These are phyloP conservation scores for Melanophora roralis DNA, from an alignment of 2,888 invertebrate genomes.

Conservation along the genomic window DNA sequence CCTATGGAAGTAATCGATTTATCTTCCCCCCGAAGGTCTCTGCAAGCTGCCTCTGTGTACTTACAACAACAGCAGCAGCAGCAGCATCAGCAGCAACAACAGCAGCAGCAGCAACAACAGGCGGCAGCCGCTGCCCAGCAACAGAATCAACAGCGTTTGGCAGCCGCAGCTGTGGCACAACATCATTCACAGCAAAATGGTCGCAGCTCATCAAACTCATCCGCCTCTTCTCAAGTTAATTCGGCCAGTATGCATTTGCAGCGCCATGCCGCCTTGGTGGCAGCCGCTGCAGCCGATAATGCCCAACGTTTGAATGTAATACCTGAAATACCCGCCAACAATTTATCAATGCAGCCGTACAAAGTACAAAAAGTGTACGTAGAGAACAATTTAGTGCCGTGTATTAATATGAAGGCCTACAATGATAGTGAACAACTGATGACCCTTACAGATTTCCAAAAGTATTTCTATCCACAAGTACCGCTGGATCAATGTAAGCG, in stretches of 20 bases:
- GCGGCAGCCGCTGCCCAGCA: slow-evolving; percentile 64
- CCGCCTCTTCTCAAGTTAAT: slow-evolving; percentile 63
- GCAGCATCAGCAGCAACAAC: slow-evolving; percentile 68
- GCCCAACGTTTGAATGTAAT: slow-evolving; percentile 80
- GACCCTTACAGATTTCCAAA: slow-evolving; percentile 88
- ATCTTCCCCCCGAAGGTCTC: slow-evolving; percentile 78
- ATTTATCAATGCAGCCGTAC: slow-evolving; percentile 85
- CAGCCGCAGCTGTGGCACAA: slow-evolving; percentile 68
- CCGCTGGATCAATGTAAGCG: slow-evolving; percentile 86
- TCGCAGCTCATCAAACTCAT: slow-evolving; percentile 60
- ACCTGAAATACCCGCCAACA: slow-evolving; percentile 82
- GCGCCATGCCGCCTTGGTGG: slow-evolving; percentile 74
- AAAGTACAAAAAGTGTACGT: slow-evolving; percentile 89
- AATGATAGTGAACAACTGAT: slow-evolving; percentile 88
- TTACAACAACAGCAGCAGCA: slow-evolving; percentile 71
- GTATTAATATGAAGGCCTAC: slow-evolving; percentile 92
- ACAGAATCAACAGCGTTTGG: slow-evolving; percentile 66
- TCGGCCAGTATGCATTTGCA: slow-evolving; percentile 78
- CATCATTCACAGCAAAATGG: slow-evolving; percentile 71
- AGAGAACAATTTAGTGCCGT: slow-evolving; percentile 88
- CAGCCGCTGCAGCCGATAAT: slow-evolving; percentile 67
- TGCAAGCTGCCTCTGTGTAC: slow-evolving; percentile 72
- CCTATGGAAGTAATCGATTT: slow-evolving; percentile 79
- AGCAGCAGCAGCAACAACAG: slow-evolving; percentile 67
- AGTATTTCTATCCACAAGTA: slow-evolving; percentile 88